Percentiles rank a stretch among this genome's conserved stretches.
Conservation (phyloP, 2,113 vertebrate species). For the Centropus unirufus region DNA sequence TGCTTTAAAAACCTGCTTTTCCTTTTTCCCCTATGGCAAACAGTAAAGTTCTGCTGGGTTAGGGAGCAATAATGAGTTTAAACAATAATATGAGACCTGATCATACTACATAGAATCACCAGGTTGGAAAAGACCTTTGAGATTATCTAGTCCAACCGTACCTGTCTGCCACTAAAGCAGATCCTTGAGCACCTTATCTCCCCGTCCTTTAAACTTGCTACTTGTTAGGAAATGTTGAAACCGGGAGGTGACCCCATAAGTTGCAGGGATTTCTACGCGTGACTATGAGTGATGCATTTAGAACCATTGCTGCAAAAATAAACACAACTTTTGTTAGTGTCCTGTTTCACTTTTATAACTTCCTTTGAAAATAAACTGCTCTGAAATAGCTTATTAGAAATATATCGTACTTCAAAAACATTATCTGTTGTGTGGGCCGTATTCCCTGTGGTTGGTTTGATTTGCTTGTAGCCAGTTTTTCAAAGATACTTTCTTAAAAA, state of each 20-base stretch:
- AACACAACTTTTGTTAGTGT: neutral
- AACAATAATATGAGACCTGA: neutral
- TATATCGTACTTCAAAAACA: neutral
- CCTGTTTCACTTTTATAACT: neutral
- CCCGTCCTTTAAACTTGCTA: too few species aligned
- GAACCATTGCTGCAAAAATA: neutral
- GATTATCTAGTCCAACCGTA: neutral
- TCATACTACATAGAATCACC: too few species aligned
- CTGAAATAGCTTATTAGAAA: neutral
- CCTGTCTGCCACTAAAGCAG: too few species aligned
- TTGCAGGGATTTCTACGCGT: neutral
- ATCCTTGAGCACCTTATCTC: too few species aligned
- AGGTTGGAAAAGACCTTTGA: too few species aligned
- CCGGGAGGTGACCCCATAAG: neutral
- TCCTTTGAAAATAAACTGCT: neutral
- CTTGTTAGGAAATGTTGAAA: neutral
- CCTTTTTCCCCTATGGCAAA: neutral
- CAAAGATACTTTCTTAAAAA: neutral
- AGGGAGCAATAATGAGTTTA: neutral
- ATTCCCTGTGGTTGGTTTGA: neutral
- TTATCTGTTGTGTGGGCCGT: fast-evolving
- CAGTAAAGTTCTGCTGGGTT: neutral
- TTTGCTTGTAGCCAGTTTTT: neutral
- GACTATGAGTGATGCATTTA: neutral
- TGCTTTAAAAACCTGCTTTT: neutral